phyloP scores from a whole-genome alignment of 2,888 invertebrate species.

The Conomelus anceps region DNA sequence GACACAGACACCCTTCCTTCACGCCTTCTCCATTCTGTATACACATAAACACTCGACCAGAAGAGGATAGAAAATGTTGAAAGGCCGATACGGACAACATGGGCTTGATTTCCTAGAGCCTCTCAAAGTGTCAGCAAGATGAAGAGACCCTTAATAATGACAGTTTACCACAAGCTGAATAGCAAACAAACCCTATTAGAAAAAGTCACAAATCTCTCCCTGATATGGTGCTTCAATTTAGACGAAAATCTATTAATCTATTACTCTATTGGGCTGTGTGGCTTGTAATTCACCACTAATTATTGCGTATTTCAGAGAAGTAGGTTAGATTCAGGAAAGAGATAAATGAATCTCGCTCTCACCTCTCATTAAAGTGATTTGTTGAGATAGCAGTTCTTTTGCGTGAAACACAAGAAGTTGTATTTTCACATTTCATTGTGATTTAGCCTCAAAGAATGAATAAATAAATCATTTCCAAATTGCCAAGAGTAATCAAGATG shows the following conservation, averaged over 20 bases:
- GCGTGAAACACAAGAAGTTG: no score
- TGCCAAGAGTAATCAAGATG: no score
- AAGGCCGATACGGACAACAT: not conserved
- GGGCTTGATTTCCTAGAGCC: not conserved
- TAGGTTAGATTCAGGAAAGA: no score
- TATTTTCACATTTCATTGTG: no score
- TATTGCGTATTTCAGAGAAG: no score
- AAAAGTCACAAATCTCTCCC: not conserved
- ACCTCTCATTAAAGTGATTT: no score
- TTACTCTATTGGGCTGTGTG: not conserved
- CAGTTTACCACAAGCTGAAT: not conserved
- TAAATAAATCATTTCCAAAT: no score
- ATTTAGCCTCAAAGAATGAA: no score
- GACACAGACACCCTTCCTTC: not conserved
- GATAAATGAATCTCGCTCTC: no score
- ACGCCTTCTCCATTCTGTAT: not conserved
- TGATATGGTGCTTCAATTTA: not conserved
- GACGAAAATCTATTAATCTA: not conserved
- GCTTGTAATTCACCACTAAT: not conserved
- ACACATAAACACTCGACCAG: not conserved
- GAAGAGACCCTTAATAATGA: not conserved
- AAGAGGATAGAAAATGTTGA: not conserved
- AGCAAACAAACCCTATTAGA: not conserved
- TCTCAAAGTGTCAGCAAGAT: not conserved
- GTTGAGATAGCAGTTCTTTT: no score